Evolutionary conservation across 92 coral and sea anemone species (phyloP).

Genomic region (Metridium senile): DNA sequence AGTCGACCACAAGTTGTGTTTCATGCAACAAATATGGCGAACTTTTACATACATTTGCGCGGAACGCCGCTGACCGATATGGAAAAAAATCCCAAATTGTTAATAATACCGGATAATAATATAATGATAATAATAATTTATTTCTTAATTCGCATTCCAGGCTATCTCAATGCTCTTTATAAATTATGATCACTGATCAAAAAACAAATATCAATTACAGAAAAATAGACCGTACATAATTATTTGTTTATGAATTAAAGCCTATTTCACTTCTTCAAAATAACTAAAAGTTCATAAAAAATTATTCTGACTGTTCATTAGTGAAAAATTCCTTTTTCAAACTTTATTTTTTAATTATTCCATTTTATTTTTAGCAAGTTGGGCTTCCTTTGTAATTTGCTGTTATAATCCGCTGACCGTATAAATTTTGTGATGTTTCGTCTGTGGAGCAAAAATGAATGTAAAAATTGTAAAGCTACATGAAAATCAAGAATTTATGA

Average conservation of each 20-base stretch:
- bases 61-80: background rate
- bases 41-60: background rate
- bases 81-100: background rate
- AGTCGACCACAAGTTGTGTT: background rate
- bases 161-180: too few species aligned
- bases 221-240: too few species aligned
- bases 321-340: background rate
- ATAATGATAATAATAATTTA: too few species aligned
- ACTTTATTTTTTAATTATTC: background rate
- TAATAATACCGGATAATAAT: too few species aligned
- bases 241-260: background rate
- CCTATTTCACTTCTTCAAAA: background rate
- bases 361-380: background rate
- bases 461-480: slow-evolving; percentile 53
- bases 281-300: too few species aligned
- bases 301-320: too few species aligned
- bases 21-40: background rate
- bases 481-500: slow-evolving; percentile 45
- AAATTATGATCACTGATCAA: too few species aligned
- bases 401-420: slow-evolving; percentile 28
- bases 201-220: too few species aligned
- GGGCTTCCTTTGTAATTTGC: slow-evolving; percentile 20
- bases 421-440: background rate
- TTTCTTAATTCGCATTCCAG: too few species aligned
- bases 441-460: slow-evolving; percentile 3